Percentiles rank a stretch among this genome's conserved stretches.
Evolutionary conservation across 2,888 invertebrate genomes (phyloP).

Genomic region (Emmelina monodactyla): DNA sequence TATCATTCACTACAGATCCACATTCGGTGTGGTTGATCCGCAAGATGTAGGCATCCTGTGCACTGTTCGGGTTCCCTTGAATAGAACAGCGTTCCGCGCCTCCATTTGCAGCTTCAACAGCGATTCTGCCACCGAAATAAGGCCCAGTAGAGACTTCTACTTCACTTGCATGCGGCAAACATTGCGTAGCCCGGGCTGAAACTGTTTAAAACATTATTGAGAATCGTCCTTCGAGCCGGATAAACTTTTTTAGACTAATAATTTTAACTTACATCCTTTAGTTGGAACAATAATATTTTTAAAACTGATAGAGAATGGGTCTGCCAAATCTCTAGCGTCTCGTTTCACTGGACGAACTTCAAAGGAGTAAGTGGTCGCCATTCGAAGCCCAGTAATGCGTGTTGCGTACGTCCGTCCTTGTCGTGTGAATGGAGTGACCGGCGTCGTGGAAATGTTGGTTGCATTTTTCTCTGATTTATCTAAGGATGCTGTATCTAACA

Average conservation of each 20-base stretch:
- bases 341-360: constrained; percentile 71
- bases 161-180: constrained; percentile 80
- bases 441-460: constrained; percentile 14
- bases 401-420: constrained; percentile 59
- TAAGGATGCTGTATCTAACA: constrained; percentile 37
- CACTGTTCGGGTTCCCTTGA: constrained; percentile 76
- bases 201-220: too few relatives aligned
- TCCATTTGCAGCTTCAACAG: constrained; percentile 75
- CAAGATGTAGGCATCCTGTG: constrained; percentile 76
- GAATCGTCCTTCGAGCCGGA: too few relatives aligned
- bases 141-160: constrained; percentile 86
- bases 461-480: too few relatives aligned
- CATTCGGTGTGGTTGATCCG: constrained; percentile 78
- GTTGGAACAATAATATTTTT: constrained; percentile 80
- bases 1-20: constrained; percentile 78
- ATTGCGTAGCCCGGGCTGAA: constrained; percentile 82
- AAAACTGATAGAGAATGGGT: constrained; percentile 66
- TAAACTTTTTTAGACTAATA: too few relatives aligned
- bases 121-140: constrained; percentile 80
- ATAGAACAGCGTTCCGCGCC: constrained; percentile 74
- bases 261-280: constrained; percentile 77
- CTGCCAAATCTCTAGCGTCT: constrained; percentile 56
- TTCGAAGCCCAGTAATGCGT: constrained; percentile 74
- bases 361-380: constrained; percentile 85
- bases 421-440: constrained; percentile 20